A percentile compares a stretch with the other conserved stretches of the same genome.
Conservation (phyloP, 2,113 vertebrate genomes). For the Scortum barcoo region DNA sequence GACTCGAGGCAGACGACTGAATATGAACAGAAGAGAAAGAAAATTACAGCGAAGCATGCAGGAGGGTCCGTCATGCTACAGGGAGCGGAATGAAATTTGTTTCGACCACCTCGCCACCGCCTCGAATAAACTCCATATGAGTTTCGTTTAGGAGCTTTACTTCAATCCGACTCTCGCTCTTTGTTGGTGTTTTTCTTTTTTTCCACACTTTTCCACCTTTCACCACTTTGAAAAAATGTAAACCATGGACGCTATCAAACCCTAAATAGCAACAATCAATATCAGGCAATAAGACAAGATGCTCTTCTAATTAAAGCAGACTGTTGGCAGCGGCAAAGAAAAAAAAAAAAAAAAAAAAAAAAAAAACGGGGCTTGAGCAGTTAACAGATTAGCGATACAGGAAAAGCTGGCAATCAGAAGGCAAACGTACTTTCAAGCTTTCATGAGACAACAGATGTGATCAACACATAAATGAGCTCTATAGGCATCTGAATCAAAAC, state of each 20-base stretch:
- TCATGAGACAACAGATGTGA: slow-evolving; percentile 55
- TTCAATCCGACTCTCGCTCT: slow-evolving; percentile 2
- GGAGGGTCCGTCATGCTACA: background rate
- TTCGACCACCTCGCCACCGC: slow-evolving; percentile 1
- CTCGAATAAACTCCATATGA: slow-evolving; percentile 1
- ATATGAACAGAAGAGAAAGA: background rate
- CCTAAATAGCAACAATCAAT: slow-evolving; percentile 47
- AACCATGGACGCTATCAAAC: slow-evolving; percentile 32
- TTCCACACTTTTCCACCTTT: too few relatives aligned
- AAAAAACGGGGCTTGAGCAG: slow-evolving; percentile 2
- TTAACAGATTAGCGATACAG: slow-evolving; percentile 44
- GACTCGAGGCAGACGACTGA: slow-evolving; percentile 2
- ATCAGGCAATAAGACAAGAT: slow-evolving; percentile 40
- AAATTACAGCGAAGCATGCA: slow-evolving; percentile 7
- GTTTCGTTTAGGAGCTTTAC: slow-evolving; percentile 1
- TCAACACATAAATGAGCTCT: slow-evolving; percentile 52
- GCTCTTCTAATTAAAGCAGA: slow-evolving; percentile 49
- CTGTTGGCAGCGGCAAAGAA: background rate
- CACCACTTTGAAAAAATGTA: slow-evolving; percentile 15
- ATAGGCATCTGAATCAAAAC: slow-evolving; percentile 32
- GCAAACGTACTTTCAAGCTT: slow-evolving; percentile 9
- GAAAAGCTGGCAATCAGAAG: slow-evolving; percentile 41
- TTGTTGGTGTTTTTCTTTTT: too few relatives aligned
- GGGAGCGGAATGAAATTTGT: slow-evolving; percentile 2
- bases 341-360: too few relatives aligned